A percentile compares a stretch with the other conserved stretches of the same genome.
phyloP scores from a whole-genome alignment of 64 coral and sea anemone species.

The Porites lutea region DNA sequence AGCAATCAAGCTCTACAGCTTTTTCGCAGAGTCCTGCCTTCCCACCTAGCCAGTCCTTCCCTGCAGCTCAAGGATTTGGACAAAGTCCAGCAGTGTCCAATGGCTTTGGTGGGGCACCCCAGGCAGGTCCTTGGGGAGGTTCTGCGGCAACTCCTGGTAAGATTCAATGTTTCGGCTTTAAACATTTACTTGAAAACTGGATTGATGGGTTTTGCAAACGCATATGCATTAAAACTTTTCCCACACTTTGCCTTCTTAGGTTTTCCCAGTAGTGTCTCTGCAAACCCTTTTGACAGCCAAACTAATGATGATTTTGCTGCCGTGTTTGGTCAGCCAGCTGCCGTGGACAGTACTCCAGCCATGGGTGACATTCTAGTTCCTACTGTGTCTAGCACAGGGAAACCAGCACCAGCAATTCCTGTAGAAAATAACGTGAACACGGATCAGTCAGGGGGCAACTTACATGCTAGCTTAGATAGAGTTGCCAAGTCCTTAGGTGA shows the following conservation, averaged over 20 bases:
- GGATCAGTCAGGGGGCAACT: slow-evolving; percentile 5
- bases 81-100: slow-evolving; percentile 8
- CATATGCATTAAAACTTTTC: background rate
- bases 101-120: slow-evolving; percentile 55
- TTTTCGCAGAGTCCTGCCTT: slow-evolving; percentile 66
- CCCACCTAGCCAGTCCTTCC: slow-evolving; percentile 38
- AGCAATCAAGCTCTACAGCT: slow-evolving; percentile 49
- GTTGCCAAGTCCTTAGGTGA: slow-evolving; percentile 46
- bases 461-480: slow-evolving; percentile 37
- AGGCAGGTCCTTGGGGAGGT: slow-evolving; percentile 46
- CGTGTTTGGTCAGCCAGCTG: background rate
- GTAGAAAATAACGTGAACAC: background rate
- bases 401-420: background rate
- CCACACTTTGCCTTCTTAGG: background rate
- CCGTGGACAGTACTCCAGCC: background rate
- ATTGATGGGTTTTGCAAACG: too few species aligned
- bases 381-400: slow-evolving; percentile 10
- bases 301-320: slow-evolving; percentile 33
- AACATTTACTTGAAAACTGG: background rate
- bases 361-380: slow-evolving; percentile 31
- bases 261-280: background rate
- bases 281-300: slow-evolving; percentile 50
- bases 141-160: slow-evolving; percentile 12
- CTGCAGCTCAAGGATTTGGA: slow-evolving; percentile 75
- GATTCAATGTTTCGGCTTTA: background rate